Percentiles rank a stretch among this genome's conserved stretches.
Evolutionary conservation across 2,888 invertebrate species (phyloP).

Genomic region (Chrysolina oricalcia): DNA sequence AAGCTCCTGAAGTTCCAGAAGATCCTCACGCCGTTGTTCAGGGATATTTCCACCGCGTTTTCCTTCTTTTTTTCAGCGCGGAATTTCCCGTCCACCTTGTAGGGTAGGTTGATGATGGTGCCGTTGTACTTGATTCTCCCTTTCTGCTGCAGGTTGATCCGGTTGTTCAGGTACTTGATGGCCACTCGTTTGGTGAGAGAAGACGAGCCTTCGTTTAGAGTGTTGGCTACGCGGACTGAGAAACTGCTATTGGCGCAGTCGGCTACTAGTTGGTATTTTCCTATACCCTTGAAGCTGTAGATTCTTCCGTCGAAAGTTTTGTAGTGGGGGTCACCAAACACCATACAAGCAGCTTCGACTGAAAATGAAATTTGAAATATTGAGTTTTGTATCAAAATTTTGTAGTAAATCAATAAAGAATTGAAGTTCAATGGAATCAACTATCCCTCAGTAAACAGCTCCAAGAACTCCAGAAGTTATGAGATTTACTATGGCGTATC

Average conservation of each 20-base stretch:
- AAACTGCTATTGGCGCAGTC: conserved; percentile 89
- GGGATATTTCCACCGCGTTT: conserved; percentile 79
- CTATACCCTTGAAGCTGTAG: conserved; percentile 94
- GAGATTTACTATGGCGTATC: no score
- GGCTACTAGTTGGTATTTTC: conserved; percentile 91
- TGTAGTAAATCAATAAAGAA: no score
- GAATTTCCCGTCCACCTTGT: conserved; percentile 68
- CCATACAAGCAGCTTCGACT: conserved; percentile 92
- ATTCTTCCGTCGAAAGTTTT: conserved; percentile 95
- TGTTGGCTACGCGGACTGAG: conserved; percentile 90
- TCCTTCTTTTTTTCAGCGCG: conserved; percentile 80
- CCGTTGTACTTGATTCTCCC: conserved; percentile 91
- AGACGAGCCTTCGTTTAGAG: conserved; percentile 82
- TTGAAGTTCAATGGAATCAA: no score
- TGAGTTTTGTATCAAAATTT: no score
- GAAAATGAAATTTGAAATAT: conserved; percentile 46
- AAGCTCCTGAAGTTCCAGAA: conserved; percentile 96
- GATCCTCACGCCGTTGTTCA: conserved; percentile 86
- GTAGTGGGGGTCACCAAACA: conserved; percentile 96
- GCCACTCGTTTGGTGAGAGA: conserved; percentile 94
- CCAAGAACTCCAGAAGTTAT: no score
- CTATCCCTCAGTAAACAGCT: no score
- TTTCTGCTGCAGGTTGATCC: conserved; percentile 90
- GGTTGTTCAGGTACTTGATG: conserved; percentile 82
- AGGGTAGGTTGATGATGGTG: conserved; percentile 74